Conservation (phyloP, 2,113 vertebrate genomes). For the Cyphomyrus discorhynchus region DNA sequence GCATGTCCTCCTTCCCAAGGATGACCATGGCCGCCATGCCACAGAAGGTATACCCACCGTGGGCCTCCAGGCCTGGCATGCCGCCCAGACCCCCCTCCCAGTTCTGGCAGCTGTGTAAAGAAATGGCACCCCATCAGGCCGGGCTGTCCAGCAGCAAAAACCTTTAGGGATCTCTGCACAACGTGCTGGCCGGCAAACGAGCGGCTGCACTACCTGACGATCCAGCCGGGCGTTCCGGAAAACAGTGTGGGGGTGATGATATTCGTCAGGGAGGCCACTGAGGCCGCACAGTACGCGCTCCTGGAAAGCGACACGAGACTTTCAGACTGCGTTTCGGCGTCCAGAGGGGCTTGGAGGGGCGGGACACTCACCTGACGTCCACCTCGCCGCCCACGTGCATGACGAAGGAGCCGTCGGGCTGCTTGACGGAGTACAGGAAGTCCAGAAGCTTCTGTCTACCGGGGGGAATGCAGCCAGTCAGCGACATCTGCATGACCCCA, state of each 20-base stretch:
- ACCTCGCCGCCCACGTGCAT: slow-evolving; percentile 94
- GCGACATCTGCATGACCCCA: not conserved
- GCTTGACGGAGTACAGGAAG: slow-evolving; percentile 82
- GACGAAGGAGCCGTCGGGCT: slow-evolving; percentile 87
- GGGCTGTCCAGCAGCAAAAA: not conserved
- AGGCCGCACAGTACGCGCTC: slow-evolving; percentile 86
- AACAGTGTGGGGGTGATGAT: slow-evolving; percentile 74
- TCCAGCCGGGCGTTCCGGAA: slow-evolving; percentile 82
- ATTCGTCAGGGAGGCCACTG: slow-evolving; percentile 89
- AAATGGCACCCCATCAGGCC: not conserved
- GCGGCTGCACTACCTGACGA: slow-evolving; percentile 69
- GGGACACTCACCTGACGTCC: slow-evolving; percentile 80
- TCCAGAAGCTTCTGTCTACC: slow-evolving; percentile 85
- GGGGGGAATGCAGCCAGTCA: not conserved
- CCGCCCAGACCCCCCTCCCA: slow-evolving; percentile 95
- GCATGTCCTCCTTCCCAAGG: slow-evolving; percentile 78
- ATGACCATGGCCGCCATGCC: slow-evolving; percentile 85
- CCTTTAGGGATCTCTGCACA: not conserved
- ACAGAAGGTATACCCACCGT: slow-evolving; percentile 93
- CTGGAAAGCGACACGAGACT: slow-evolving; percentile 43
- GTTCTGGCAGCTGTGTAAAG: slow-evolving; percentile 79
- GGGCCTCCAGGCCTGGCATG: slow-evolving; percentile 88
- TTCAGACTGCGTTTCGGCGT: not conserved
- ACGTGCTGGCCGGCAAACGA: not conserved
- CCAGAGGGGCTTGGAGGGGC: not conserved